Conservation (phyloP, 2,888 invertebrate species). For the Psococerastis gibbosa region DNA sequence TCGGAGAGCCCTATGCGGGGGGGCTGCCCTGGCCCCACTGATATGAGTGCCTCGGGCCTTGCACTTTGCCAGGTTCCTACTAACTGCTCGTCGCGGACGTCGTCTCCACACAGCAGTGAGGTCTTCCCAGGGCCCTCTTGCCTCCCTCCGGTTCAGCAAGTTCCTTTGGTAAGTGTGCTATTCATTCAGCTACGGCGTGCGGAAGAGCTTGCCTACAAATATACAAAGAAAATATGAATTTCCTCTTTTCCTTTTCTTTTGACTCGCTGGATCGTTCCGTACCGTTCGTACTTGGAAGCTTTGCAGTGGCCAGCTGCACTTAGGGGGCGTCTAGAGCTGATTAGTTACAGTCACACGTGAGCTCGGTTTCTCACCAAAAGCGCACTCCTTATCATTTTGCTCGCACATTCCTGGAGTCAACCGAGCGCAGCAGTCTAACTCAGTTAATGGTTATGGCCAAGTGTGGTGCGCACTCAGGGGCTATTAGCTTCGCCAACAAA, state of each 20-base stretch:
- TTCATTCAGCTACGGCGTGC: too few relatives aligned
- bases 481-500: too few relatives aligned
- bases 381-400: neutral
- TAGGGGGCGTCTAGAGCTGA: too few relatives aligned
- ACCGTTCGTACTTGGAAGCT: too few relatives aligned
- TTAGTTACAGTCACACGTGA: too few relatives aligned
- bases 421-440: neutral
- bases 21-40: slow-evolving; percentile 15
- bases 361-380: too few relatives aligned
- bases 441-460: slow-evolving; percentile 7
- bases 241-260: too few relatives aligned
- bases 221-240: too few relatives aligned
- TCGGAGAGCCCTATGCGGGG: slow-evolving; percentile 9
- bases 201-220: too few relatives aligned
- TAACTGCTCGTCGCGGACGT: slow-evolving; percentile 17
- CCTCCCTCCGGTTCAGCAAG: slow-evolving; percentile 71
- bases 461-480: too few relatives aligned
- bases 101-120: slow-evolving; percentile 46
- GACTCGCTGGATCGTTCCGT: too few relatives aligned
- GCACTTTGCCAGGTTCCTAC: slow-evolving; percentile 16
- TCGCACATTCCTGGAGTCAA: neutral
- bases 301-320: too few relatives aligned
- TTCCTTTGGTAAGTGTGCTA: slow-evolving; percentile 52
- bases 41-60: slow-evolving; percentile 15
- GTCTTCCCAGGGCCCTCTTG: slow-evolving; percentile 67